Evolutionary conservation across 1,140 invertebrate species (phyloP).

Genomic region (Eriocheir sinensis): DNA sequence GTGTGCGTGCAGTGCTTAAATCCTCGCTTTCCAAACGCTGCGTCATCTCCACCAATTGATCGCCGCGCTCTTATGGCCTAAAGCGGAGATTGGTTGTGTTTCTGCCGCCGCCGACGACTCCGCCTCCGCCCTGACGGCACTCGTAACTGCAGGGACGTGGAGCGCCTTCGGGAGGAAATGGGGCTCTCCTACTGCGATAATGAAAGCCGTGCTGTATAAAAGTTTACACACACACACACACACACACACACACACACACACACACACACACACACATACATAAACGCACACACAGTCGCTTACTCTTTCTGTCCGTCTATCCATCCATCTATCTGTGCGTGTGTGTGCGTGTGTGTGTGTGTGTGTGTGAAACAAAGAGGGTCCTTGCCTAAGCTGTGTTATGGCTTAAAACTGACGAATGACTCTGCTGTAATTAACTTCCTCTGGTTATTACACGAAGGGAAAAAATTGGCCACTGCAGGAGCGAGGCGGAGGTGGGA

Average conservation of each 20-base stretch:
- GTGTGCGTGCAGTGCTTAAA: background rate
- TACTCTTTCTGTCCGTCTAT: too few relatives aligned
- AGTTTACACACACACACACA: slow-evolving; percentile 5
- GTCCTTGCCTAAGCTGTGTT: background rate
- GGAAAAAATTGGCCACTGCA: background rate
- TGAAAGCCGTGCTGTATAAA: slow-evolving; percentile 2
- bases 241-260: slow-evolving; percentile 22
- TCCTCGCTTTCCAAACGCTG: slow-evolving; percentile 13
- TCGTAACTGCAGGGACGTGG: background rate
- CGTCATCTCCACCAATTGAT: slow-evolving; percentile 13
- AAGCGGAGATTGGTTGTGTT: slow-evolving; percentile 8
- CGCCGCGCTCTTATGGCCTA: slow-evolving; percentile 10
- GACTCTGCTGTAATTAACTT: background rate
- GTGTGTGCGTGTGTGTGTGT: too few relatives aligned
- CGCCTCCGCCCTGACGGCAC: background rate
- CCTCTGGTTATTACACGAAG: background rate
- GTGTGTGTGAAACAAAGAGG: slow-evolving; percentile 9
- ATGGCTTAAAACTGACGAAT: background rate
- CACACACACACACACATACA: slow-evolving; percentile 23
- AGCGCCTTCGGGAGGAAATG: background rate
- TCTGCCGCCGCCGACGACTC: background rate
- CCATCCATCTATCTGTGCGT: too few relatives aligned
- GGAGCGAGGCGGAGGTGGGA: too few relatives aligned
- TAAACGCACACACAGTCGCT: background rate
- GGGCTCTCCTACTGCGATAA: slow-evolving; percentile 21